These are phyloP conservation scores for Meiosimyza platycephala DNA, from an alignment of 2,888 invertebrate genomes.

Conservation along the genomic window DNA sequence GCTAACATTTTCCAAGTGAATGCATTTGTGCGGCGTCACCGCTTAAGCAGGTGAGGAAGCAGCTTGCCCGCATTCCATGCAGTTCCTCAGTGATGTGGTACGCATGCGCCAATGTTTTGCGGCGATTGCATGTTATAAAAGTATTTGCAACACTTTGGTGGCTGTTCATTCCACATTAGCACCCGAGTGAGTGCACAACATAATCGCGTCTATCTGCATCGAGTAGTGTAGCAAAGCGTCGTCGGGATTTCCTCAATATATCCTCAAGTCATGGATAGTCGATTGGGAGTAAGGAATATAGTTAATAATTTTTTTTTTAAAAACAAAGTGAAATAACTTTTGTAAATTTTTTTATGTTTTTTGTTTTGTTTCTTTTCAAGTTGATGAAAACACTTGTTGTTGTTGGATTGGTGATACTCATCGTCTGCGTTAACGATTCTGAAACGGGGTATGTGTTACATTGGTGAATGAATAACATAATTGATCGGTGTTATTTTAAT, in stretches of 20 bases:
- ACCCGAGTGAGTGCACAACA: conserved; percentile 22
- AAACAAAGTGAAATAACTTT: conserved; percentile 13
- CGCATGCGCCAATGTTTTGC: conserved; percentile 21
- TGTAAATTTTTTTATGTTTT: not conserved
- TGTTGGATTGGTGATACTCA: conserved; percentile 51
- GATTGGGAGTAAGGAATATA: conserved; percentile 49
- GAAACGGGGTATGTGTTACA: conserved; percentile 53
- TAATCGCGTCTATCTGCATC: not conserved
- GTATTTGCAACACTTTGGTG: conserved; percentile 47
- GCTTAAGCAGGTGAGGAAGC: conserved; percentile 25
- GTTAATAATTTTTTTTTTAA: not conserved
- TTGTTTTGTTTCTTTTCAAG: conserved; percentile 42
- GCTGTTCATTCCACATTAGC: conserved; percentile 52
- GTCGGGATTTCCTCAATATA: conserved; percentile 10
- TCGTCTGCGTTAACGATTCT: conserved; percentile 53
- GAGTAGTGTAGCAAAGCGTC: not conserved
- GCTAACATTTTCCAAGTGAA: conserved; percentile 19
- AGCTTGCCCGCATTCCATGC: conserved; percentile 24
- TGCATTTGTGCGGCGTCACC: conserved; percentile 8
- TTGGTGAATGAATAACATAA: not conserved
- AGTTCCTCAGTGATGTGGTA: conserved; percentile 27
- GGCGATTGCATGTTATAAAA: conserved; percentile 52
- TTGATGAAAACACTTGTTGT: conserved; percentile 54
- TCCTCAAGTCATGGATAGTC: conserved; percentile 49
- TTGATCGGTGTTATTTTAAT: too few species aligned